Conservation (phyloP, 2,888 invertebrate genomes). For the Molorchus minor region DNA sequence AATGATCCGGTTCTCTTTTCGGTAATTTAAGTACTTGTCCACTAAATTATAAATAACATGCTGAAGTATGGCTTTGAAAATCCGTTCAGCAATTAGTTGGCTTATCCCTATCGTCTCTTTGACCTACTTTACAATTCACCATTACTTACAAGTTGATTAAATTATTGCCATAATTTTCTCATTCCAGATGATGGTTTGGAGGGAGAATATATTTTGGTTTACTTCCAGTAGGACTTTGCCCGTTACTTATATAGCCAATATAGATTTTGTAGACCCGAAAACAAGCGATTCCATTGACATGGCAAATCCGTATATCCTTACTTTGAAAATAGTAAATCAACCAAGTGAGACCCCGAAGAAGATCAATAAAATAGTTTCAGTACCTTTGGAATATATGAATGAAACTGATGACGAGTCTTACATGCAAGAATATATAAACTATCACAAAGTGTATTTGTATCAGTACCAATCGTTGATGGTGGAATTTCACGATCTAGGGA, state of each 20-base stretch:
- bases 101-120: background rate
- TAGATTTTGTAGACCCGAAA: background rate
- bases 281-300: background rate
- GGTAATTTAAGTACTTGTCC: background rate
- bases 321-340: background rate
- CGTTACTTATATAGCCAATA: background rate
- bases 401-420: background rate
- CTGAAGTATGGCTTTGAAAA: background rate
- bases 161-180: background rate
- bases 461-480: background rate
- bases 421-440: background rate
- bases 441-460: background rate
- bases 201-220: slow-evolving; percentile 13
- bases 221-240: background rate
- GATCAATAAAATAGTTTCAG: background rate
- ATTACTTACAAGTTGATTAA: background rate
- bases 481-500: background rate
- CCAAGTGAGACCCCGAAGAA: background rate
- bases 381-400: background rate
- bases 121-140: background rate
- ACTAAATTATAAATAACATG: background rate
- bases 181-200: slow-evolving; percentile 7
- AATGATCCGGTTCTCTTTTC: background rate
- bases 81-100: background rate
- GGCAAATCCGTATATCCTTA: background rate